A percentile compares a stretch with the other conserved stretches of the same genome.
Evolutionary conservation across 92 coral and sea anemone species (phyloP).

Genomic region (Chrysogorgia sp.): DNA sequence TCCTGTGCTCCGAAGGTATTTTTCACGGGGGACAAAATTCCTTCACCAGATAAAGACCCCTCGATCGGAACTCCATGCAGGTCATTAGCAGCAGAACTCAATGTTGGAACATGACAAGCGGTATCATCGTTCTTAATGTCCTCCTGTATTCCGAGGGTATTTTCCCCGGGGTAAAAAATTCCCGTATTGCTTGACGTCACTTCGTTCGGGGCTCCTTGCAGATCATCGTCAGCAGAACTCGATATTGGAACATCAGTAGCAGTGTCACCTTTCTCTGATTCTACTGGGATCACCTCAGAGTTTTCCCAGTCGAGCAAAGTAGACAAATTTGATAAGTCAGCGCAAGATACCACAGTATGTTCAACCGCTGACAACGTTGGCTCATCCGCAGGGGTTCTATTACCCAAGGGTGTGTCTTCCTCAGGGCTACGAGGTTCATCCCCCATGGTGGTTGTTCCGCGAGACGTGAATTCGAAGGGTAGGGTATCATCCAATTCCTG

Average conservation of each 20-base stretch:
- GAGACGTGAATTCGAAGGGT: background rate
- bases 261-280: background rate
- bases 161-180: background rate
- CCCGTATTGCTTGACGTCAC: background rate
- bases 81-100: background rate
- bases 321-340: slow-evolving; percentile 15
- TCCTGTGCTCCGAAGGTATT: background rate
- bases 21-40: background rate
- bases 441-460: background rate
- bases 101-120: background rate
- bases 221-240: background rate
- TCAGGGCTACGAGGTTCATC: background rate
- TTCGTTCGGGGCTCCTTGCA: background rate
- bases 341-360: slow-evolving; percentile 31
- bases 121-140: background rate
- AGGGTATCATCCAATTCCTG: background rate
- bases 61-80: background rate
- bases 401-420: background rate
- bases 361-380: slow-evolving; percentile 3
- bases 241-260: background rate
- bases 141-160: background rate
- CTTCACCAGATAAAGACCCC: background rate
- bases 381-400: slow-evolving; percentile 4
- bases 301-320: background rate
- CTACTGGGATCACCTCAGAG: background rate